phyloP scores from a whole-genome alignment of 1,140 invertebrate species.

The Drosophila lowei region DNA sequence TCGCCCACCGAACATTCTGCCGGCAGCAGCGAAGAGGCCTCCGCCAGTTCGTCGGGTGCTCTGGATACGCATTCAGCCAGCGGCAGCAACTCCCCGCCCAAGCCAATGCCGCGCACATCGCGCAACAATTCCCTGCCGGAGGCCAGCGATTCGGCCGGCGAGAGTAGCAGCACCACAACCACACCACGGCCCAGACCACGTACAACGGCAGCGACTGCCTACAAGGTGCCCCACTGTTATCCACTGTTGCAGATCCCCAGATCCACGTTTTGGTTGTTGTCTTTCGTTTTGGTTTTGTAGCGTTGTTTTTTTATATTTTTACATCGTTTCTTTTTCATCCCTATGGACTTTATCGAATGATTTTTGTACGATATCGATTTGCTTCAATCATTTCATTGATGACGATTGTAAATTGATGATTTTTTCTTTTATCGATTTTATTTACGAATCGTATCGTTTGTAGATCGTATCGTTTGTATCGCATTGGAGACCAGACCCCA shows the following conservation, averaged over 20 bases:
- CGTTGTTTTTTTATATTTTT: not conserved
- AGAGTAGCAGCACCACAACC: conserved; percentile 52
- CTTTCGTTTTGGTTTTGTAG: conserved; percentile 16
- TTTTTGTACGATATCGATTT: no score
- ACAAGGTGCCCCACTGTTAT: conserved; percentile 67
- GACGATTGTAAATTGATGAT: not conserved
- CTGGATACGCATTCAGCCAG: conserved; percentile 63
- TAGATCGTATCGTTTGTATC: not conserved
- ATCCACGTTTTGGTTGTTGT: not conserved
- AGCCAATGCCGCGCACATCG: conserved; percentile 89
- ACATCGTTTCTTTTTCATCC: not conserved
- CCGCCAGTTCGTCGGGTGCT: conserved; percentile 44
- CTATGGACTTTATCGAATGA: not conserved
- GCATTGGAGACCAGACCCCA: no score
- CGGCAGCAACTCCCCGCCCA: conserved; percentile 85
- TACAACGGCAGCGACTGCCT: conserved; percentile 86
- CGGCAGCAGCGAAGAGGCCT: conserved; percentile 75
- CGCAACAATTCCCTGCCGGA: conserved; percentile 87
- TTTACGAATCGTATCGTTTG: not conserved
- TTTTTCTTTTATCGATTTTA: not conserved
- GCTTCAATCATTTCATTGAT: no score
- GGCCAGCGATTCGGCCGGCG: conserved; percentile 49
- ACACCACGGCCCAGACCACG: conserved; percentile 88
- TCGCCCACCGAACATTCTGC: conserved; percentile 75
- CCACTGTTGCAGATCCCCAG: not conserved